Percentiles rank a stretch among this genome's conserved stretches.
Conservation (phyloP, 2,888 invertebrate species). For the Watsonalla binaria region DNA sequence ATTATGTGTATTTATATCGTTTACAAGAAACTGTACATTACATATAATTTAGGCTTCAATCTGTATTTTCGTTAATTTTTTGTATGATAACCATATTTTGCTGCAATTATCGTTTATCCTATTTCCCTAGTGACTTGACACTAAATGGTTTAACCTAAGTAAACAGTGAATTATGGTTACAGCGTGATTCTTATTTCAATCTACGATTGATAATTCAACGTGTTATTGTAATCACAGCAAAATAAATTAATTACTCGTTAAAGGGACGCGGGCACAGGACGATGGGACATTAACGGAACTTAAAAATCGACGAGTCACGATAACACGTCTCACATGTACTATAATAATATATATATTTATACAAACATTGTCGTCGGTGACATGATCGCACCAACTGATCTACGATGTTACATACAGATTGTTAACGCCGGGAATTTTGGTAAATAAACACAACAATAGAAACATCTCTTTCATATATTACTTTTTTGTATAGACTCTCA, state of each 20-base stretch:
- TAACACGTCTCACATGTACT: conserved; percentile 66
- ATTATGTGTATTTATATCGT: no score
- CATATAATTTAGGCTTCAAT: no score
- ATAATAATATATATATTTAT: conserved; percentile 31
- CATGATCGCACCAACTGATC: conserved; percentile 34
- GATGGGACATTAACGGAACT: conserved; percentile 60
- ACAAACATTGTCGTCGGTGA: conserved; percentile 45
- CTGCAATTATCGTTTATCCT: background rate
- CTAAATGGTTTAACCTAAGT: conserved; percentile 12
- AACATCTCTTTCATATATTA: conserved; percentile 73
- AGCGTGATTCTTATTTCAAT: conserved; percentile 51
- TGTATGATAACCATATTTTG: no score
- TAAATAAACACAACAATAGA: conserved; percentile 74
- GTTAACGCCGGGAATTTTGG: conserved; percentile 67
- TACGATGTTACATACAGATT: conserved; percentile 45
- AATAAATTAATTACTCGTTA: conserved; percentile 67
- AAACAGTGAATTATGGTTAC: conserved; percentile 40
- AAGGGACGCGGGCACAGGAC: conserved; percentile 58
- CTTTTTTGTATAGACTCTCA: conserved; percentile 67
- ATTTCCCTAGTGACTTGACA: background rate
- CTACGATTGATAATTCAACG: conserved; percentile 59
- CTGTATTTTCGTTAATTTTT: no score
- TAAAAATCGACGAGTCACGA: conserved; percentile 58
- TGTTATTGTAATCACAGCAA: conserved; percentile 75
- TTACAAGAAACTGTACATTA: no score